A percentile compares a stretch with the other conserved stretches of the same genome.
phyloP scores from a whole-genome alignment of 2,797 vertebrate species.

The Borostomias antarcticus region DNA sequence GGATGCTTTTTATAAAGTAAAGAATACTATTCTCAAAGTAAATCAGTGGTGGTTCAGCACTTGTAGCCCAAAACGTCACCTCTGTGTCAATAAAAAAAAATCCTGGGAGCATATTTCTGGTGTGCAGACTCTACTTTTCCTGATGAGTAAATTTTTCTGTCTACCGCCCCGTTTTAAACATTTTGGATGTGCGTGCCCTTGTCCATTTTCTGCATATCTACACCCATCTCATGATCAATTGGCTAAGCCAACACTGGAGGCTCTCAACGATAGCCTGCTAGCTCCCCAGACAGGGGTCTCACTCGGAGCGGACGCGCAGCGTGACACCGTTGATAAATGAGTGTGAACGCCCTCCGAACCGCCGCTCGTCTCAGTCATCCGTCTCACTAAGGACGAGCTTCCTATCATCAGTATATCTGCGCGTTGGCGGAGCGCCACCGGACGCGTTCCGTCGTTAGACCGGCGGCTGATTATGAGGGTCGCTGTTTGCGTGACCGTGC shows the following conservation, averaged over 20 bases:
- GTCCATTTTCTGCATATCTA: too few species aligned
- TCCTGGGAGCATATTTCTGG: too few species aligned
- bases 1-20: too few species aligned
- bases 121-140: too few species aligned
- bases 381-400: constrained; percentile 1
- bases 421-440: constrained; percentile 5
- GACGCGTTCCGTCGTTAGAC: constrained; percentile 11
- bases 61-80: too few species aligned
- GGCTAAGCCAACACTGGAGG: neutral
- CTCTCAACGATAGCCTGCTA: constrained; percentile 1
- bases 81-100: too few species aligned
- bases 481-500: constrained; percentile 11
- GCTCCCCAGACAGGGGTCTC: too few species aligned
- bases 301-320: constrained; percentile 17
- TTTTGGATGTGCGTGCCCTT: too few species aligned
- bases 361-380: neutral
- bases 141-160: too few species aligned
- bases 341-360: neutral
- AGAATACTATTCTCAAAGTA: too few species aligned
- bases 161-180: too few species aligned
- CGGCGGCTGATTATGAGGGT: constrained; percentile 25
- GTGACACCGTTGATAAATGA: neutral
- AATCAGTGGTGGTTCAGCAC: too few species aligned
- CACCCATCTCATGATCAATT: neutral
- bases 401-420: constrained; percentile 20